Evolutionary conservation across 2,797 vertebrate species (phyloP).

Genomic region (Aldrovandia affinis): DNA sequence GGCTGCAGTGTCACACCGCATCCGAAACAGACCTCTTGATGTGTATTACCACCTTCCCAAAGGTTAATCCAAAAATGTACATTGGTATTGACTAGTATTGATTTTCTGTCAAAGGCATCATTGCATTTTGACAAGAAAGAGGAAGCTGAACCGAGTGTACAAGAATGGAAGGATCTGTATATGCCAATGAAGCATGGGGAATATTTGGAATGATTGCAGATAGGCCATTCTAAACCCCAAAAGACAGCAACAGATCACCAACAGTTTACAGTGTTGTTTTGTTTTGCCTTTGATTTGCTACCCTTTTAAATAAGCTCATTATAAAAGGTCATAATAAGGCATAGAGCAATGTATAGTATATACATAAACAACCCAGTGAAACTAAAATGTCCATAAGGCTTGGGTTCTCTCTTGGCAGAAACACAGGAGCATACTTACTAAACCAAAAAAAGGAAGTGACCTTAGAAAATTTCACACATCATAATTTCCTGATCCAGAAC

Average conservation of each 20-base stretch:
- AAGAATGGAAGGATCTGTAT: background rate
- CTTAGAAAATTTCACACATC: too few relatives aligned
- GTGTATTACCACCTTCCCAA: background rate
- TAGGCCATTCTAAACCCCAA: background rate
- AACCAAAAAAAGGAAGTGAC: too few relatives aligned
- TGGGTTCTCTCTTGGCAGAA: too few relatives aligned
- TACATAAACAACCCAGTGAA: too few relatives aligned
- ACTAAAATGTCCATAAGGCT: too few relatives aligned
- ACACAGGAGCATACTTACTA: too few relatives aligned
- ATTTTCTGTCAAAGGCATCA: background rate
- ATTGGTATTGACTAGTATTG: background rate
- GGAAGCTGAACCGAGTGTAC: background rate
- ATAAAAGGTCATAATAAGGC: too few relatives aligned
- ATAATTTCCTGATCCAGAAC: too few relatives aligned
- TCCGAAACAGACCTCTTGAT: background rate
- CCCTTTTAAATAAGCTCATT: too few relatives aligned
- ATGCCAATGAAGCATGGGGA: background rate
- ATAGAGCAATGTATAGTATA: too few relatives aligned
- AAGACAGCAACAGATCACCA: background rate
- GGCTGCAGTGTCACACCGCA: background rate
- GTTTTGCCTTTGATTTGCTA: too few relatives aligned
- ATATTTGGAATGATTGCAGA: background rate
- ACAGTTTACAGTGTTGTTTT: background rate
- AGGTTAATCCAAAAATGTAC: background rate
- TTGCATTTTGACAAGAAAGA: background rate